Percentiles rank a stretch among this genome's conserved stretches.
These are phyloP conservation scores for Threskiornis aethiopicus DNA, from an alignment of 2,797 vertebrate genomes.

Conservation along the genomic window DNA sequence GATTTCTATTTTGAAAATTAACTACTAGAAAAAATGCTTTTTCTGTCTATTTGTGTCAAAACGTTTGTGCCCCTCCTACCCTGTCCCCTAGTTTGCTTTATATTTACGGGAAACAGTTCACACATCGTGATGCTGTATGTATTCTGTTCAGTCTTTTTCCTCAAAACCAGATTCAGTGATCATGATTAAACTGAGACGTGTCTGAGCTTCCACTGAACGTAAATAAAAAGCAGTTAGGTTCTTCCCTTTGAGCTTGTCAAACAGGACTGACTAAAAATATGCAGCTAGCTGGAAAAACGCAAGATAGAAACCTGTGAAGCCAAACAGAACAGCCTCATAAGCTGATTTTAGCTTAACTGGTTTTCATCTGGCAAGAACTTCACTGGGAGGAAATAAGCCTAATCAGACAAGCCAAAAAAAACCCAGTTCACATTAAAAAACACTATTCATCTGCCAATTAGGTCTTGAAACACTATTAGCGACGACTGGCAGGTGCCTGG, in stretches of 20 bases:
- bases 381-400: background rate
- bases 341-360: background rate
- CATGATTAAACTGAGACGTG: background rate
- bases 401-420: background rate
- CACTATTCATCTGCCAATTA: background rate
- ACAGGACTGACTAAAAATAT: background rate
- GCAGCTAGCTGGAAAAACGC: background rate
- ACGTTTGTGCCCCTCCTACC: background rate
- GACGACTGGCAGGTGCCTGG: background rate
- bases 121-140: accelerated
- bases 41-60: conserved; percentile 1
- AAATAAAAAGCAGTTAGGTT: background rate
- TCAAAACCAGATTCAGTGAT: background rate
- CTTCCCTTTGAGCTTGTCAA: background rate
- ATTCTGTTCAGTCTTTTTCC: background rate
- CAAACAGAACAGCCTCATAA: background rate
- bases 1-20: conserved; percentile 6
- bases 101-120: background rate
- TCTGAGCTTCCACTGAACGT: background rate
- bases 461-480: background rate
- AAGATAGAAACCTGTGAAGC: background rate
- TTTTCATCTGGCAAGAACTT: background rate
- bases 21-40: background rate
- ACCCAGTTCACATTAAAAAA: background rate
- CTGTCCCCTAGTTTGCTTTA: background rate